Evolutionary conservation across 1,140 invertebrate genomes (phyloP).

Genomic region (Drosophila aff.): DNA sequence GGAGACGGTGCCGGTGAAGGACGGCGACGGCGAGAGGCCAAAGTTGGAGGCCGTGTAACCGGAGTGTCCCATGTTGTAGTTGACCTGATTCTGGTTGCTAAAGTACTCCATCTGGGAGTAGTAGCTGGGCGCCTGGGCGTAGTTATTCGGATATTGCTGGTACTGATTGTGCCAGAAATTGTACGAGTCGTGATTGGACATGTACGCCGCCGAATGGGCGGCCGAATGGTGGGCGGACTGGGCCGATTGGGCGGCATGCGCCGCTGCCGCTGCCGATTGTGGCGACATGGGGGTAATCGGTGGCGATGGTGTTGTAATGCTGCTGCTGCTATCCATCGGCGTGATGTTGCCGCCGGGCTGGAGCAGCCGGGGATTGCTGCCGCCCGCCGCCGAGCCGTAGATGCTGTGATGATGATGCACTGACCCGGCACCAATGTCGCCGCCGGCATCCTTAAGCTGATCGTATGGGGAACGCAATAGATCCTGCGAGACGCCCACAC

Average conservation of each 20-base stretch:
- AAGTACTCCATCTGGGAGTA: constrained; percentile 89
- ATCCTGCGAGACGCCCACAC: constrained; percentile 53
- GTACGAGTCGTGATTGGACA: constrained; percentile 84
- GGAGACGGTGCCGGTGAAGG: constrained; percentile 79
- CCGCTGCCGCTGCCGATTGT: constrained; percentile 85
- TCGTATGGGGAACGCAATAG: constrained; percentile 75
- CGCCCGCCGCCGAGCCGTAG: constrained; percentile 74
- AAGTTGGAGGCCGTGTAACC: constrained; percentile 83
- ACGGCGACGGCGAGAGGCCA: constrained; percentile 77
- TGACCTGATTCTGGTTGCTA: constrained; percentile 86
- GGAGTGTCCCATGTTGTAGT: constrained; percentile 84
- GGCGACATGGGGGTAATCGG: constrained; percentile 87
- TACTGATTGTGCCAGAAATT: constrained; percentile 85
- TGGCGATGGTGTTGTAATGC: constrained; percentile 88
- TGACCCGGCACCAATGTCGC: constrained; percentile 60
- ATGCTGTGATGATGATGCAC: constrained; percentile 82
- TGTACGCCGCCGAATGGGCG: constrained; percentile 79
- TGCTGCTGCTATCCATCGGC: constrained; percentile 88
- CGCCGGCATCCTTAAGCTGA: constrained; percentile 77
- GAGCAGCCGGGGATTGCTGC: constrained; percentile 80
- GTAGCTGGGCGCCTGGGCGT: constrained; percentile 86
- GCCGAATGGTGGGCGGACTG: constrained; percentile 74
- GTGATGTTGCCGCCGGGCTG: constrained; percentile 87
- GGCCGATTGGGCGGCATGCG: constrained; percentile 75
- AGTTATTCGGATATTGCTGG: constrained; percentile 87